Percentiles rank a stretch among this genome's conserved stretches.
phyloP scores from a whole-genome alignment of 1,140 invertebrate species.

The Hycleus cichorii region DNA sequence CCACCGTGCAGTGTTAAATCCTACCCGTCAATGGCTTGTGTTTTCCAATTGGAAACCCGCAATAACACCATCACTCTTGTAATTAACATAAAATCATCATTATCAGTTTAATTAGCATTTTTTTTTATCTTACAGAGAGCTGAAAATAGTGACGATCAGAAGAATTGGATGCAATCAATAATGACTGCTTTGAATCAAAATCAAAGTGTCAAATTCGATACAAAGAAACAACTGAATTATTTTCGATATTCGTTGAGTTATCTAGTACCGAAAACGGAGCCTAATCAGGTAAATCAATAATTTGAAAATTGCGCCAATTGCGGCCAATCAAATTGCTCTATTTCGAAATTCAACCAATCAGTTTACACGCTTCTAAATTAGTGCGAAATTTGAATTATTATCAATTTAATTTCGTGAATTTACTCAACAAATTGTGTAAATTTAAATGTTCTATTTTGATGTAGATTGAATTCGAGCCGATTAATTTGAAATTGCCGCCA shows the following conservation, averaged over 20 bases:
- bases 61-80: conserved; percentile 45
- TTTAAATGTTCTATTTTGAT: no score
- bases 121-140: conserved; percentile 38
- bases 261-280: conserved; percentile 16
- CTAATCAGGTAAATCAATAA: background rate
- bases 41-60: conserved; percentile 43
- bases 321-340: background rate
- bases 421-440: no score
- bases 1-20: conserved; percentile 40
- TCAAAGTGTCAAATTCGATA: conserved; percentile 15
- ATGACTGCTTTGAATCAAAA: conserved; percentile 37
- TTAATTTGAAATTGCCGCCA: no score
- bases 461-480: no score
- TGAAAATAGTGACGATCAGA: conserved; percentile 36
- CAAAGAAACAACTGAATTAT: conserved; percentile 28
- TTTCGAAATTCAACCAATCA: background rate
- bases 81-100: conserved; percentile 21
- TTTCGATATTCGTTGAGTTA: conserved; percentile 39
- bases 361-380: background rate
- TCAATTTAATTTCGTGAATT: no score
- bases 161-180: conserved; percentile 43
- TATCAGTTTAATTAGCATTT: background rate
- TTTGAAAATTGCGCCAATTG: background rate
- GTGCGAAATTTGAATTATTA: no score
- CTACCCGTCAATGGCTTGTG: conserved; percentile 27